Conservation (phyloP, 2,113 vertebrate species). For the Pitta sordida region DNA sequence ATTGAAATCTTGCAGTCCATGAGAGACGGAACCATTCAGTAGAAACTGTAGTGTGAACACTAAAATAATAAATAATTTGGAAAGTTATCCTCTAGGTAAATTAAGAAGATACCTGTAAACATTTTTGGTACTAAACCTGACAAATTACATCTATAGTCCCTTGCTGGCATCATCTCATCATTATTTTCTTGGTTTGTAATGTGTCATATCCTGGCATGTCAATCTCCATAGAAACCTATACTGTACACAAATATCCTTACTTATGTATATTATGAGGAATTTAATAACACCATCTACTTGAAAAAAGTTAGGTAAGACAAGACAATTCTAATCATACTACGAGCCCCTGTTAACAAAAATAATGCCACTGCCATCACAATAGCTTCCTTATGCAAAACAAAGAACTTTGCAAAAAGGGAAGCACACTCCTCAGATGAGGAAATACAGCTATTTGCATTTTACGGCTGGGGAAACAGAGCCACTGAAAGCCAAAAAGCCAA, state of each 20-base stretch:
- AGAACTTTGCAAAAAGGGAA: neutral
- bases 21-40: neutral
- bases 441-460: neutral
- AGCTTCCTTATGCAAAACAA: neutral
- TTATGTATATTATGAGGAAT: neutral
- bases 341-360: neutral
- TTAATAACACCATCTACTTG: neutral
- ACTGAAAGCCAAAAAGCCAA: neutral
- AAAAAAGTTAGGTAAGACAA: neutral
- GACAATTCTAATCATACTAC: neutral
- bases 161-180: neutral
- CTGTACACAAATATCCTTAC: neutral
- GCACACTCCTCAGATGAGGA: neutral
- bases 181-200: neutral
- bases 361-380: neutral
- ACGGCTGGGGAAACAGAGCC: neutral
- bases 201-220: no score
- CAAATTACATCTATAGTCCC: neutral
- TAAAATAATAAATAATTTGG: neutral
- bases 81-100: neutral
- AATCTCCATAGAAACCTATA: neutral
- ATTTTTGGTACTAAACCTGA: neutral
- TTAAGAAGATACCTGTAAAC: neutral
- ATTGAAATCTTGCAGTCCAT: neutral
- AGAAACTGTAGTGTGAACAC: neutral